A percentile compares a stretch with the other conserved stretches of the same genome.
These are phyloP conservation scores for Dyspetes luteomarginatus DNA, from an alignment of 2,888 invertebrate genomes.

Conservation along the genomic window DNA sequence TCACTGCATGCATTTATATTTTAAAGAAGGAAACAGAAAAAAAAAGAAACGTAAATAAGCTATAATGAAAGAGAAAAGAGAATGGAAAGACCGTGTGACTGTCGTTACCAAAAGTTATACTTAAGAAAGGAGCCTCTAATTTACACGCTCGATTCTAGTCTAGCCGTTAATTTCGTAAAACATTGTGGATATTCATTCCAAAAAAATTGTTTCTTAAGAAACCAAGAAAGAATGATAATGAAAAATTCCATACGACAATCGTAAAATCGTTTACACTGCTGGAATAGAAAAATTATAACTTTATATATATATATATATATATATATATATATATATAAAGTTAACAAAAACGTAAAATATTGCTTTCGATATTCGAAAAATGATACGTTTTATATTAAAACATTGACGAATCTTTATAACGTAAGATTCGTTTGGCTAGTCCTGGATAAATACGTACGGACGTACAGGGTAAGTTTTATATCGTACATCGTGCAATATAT, in stretches of 20 bases:
- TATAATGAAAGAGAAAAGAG: constrained; percentile 4
- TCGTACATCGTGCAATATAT: constrained; percentile 58
- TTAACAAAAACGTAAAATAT: constrained; percentile 11
- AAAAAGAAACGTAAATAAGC: no score
- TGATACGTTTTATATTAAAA: constrained; percentile 60
- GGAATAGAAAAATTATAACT: not conserved
- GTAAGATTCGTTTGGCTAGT: constrained; percentile 61
- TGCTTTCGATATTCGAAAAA: constrained; percentile 37
- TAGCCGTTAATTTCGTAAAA: constrained; percentile 52
- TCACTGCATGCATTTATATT: constrained; percentile 64
- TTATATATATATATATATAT: not conserved
- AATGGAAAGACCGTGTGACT: constrained; percentile 24
- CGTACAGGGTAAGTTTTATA: constrained; percentile 71
- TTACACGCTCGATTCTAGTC: constrained; percentile 41
- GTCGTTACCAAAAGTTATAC: constrained; percentile 44
- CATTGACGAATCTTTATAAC: constrained; percentile 42
- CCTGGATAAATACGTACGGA: constrained; percentile 69
- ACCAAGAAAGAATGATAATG: not conserved
- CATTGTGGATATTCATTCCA: constrained; percentile 31
- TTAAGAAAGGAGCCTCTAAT: constrained; percentile 44
- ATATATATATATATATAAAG: no score
- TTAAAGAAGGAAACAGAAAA: constrained; percentile 47
- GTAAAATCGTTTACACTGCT: constrained; percentile 4
- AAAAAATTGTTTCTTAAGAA: constrained; percentile 9
- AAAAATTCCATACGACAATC: not conserved